phyloP scores from a whole-genome alignment of 2,113 vertebrate genomes.

The Microcebus ravelobensis region DNA sequence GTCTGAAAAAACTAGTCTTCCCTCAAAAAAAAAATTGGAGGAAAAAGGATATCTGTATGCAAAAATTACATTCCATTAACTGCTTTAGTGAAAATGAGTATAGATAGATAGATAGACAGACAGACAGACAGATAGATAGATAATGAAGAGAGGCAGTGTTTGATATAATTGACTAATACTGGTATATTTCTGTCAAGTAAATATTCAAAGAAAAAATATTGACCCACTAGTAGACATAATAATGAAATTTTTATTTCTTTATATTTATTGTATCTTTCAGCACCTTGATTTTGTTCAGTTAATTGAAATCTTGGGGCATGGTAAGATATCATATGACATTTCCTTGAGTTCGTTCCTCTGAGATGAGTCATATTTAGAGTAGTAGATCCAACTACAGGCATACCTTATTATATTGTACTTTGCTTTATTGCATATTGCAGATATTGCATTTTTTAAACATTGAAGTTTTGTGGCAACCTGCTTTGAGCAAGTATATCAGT shows the following conservation, averaged over 20 bases:
- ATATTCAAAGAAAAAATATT: constrained; percentile 25
- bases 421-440: neutral
- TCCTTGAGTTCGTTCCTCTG: neutral
- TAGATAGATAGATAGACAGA: too few relatives aligned
- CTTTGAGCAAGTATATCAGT: neutral
- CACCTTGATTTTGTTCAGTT: neutral
- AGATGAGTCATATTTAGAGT: neutral
- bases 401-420: neutral
- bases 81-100: neutral
- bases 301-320: neutral
- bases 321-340: neutral
- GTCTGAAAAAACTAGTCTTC: neutral
- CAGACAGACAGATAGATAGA: too few relatives aligned
- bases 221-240: neutral
- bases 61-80: constrained; percentile 19
- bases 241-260: neutral
- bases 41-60: neutral
- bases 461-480: neutral
- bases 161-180: constrained; percentile 33
- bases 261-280: neutral
- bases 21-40: constrained; percentile 38
- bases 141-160: neutral
- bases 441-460: neutral
- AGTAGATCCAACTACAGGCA: neutral
- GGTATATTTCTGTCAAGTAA: constrained; percentile 43